Conservation (phyloP, 2,113 vertebrate genomes). For the Laterallus jamaicensis region DNA sequence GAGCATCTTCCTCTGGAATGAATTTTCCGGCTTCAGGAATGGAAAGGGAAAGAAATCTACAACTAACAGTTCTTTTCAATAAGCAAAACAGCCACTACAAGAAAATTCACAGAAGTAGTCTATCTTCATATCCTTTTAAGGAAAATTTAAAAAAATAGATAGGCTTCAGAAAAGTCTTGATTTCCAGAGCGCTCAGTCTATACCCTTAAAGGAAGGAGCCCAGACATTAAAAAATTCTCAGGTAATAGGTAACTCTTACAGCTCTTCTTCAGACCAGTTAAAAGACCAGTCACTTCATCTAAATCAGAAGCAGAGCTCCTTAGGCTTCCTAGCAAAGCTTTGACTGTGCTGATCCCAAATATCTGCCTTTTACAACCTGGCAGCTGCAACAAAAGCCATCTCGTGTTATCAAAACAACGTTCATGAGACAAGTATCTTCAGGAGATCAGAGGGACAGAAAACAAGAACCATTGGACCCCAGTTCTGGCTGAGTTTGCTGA, state of each 20-base stretch:
- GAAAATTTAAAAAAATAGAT: not conserved
- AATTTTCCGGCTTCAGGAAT: not conserved
- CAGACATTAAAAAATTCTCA: not conserved
- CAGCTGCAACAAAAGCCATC: not conserved
- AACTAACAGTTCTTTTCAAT: not conserved
- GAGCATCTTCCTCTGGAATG: not conserved
- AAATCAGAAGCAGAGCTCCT: not conserved
- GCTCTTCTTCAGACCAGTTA: not conserved
- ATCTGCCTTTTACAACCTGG: not conserved
- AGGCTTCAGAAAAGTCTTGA: not conserved
- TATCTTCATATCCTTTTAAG: not conserved
- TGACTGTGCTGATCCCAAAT: not conserved
- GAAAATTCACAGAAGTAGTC: not conserved
- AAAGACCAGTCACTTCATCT: not conserved
- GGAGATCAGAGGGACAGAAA: not conserved
- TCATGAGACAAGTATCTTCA: not conserved
- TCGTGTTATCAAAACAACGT: accelerated
- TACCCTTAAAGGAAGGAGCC: not conserved
- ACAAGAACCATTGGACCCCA: not conserved
- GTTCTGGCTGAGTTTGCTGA: not conserved
- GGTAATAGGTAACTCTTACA: not conserved
- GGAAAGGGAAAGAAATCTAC: not conserved
- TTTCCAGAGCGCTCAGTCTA: not conserved
- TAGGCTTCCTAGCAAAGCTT: not conserved
- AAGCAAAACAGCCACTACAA: not conserved